Evolutionary conservation across 23 tunicate species (phyloP).

Genomic region (Trididemnum miniatum): DNA sequence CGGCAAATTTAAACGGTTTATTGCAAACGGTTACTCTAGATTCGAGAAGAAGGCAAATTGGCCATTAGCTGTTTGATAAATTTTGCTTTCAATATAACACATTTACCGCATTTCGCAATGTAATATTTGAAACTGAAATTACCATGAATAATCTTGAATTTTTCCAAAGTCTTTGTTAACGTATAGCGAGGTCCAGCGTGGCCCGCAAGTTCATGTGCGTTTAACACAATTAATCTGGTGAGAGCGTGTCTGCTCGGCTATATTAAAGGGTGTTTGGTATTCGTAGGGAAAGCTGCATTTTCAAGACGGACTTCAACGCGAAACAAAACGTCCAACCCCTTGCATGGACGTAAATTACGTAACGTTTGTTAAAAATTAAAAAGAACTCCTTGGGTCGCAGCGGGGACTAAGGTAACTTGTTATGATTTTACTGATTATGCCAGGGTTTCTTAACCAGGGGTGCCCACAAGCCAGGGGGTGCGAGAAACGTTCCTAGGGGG

Average conservation of each 20-base stretch:
- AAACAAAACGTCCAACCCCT: not conserved
- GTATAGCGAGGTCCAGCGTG: not conserved
- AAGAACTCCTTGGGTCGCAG: no score
- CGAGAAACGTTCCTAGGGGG: no score
- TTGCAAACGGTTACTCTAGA: not conserved
- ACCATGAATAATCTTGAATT: not conserved
- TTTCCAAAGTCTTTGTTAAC: not conserved
- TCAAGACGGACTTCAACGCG: not conserved
- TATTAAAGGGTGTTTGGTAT: not conserved
- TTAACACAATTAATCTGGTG: not conserved
- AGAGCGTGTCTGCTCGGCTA: not conserved
- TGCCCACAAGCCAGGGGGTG: no score
- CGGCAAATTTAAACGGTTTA: not conserved
- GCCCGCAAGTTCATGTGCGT: not conserved
- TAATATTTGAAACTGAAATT: no score
- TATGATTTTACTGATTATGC: no score
- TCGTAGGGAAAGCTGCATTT: not conserved
- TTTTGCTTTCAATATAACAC: not conserved
- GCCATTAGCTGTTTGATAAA: not conserved
- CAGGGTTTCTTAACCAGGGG: no score
- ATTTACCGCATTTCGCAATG: not conserved
- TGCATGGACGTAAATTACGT: not conserved
- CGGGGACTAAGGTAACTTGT: no score
- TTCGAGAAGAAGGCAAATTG: not conserved
- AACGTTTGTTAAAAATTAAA: no score